Base-by-base conservation (phyloP, 2,888 invertebrate genomes). In the Automeris io region DNA sequence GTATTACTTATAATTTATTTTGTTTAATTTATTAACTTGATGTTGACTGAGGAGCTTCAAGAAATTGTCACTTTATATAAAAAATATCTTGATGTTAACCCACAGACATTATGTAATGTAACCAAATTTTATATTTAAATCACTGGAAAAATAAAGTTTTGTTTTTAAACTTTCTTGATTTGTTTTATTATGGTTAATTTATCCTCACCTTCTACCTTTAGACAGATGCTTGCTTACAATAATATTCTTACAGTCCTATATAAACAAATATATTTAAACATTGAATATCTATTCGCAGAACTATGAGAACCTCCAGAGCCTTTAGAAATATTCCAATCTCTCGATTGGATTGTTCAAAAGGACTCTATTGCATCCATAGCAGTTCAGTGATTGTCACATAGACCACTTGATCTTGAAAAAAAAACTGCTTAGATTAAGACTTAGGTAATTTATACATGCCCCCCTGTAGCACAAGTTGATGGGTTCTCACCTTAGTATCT, bases 401-500 rank as follows among this genome's bases (percentile, higher is more conserved):
- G n/a, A n/a, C n/a, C n/a, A n/a, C n/a, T n/a, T n/a, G n/a, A n/a
- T n/a, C n/a, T n/a, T 26, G 26, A 33, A 11, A 7, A 29, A 7
- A 8, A 33, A 26, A 26, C 2, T 13, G 6, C n/a, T n/a, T 6
- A 22, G 5, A 22, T 22, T 76, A 90, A 26, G 87, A 76, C 79
- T 95, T 96, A 7, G 96, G 94, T 52, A 98, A 86, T 64, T 94
- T 92, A 75, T 98, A 98, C 64, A 95, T 91, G 37, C 97, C 96
- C 42, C 94, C 95, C 35, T 94, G 92, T 58, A 93, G 92, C 16
- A 96, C 86, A 22, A 98, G 82, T 61, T 95, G 93, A 70, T 97
- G 96, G 54, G 95, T 96, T 42, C 95, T 88, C 2, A 98, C 97
- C 90, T 98, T 98, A 21, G 93, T 91, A 68, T 98, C 97, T 19